Evolutionary conservation across 2,888 invertebrate species (phyloP), one percentile per base, ranked within the genome.

Genomic region (Cantharis flavilabris): DNA sequence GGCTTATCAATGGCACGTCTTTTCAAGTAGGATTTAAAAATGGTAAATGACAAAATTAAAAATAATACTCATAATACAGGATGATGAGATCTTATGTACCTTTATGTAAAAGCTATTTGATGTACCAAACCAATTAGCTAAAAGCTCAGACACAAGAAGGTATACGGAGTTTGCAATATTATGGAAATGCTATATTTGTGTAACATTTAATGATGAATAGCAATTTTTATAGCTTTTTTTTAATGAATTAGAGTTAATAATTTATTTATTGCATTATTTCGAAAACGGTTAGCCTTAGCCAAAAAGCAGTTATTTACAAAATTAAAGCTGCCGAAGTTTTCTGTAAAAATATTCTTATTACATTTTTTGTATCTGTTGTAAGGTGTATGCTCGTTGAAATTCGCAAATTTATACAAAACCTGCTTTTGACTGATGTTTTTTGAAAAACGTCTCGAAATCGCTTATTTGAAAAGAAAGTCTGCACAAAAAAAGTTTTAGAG

Each of bases 11-110:
- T 71, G 33, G 74, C 74, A 75, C 73, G 79, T 70, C 74, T 73
- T 76, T 79, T 71, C 74, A 73, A 74, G 78, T 76, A 76, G 69
- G 69, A 73, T 75, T 76, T 75, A 74, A 72, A 75, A 74, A 76
- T 73, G 65, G 18, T 67, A 73, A 49, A n/a, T 49, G 49, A 49
- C 49, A 49, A 49, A 74, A 74, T 67, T 71, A 76, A 23, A 20
- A 23, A 23, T 67, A 73, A 70, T 73, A 70, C 11, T 18, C 65
- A 62, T 70, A 76, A 73, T 73, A 73, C 65, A 76, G 73, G 65
- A 49, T 65, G 71, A 75, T 69, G 69, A 69, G 28, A 62, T 65
- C 67, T 20, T 9, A 23, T 20, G n/a, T 49, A 49, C 76, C 64
- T 76, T 76, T 76, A 72, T 70, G 63, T 70, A 23, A 23, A 70